phyloP scores from a whole-genome alignment of 2,888 invertebrate species.

The Phasia obesa region DNA sequence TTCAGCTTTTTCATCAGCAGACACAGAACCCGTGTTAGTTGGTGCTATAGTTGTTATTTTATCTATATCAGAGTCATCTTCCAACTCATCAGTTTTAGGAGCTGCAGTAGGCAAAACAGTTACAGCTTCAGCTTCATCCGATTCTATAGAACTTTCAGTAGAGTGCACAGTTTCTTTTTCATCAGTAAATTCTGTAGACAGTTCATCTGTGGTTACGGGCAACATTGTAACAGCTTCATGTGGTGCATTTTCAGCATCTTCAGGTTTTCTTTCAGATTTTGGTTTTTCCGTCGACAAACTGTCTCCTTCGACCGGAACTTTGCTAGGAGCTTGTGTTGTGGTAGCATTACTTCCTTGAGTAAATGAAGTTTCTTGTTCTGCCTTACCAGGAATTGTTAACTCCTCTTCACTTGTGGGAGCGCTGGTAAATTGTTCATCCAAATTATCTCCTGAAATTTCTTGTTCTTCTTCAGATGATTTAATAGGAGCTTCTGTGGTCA shows the following conservation, averaged over 20 bases:
- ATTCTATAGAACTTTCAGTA: slow-evolving; percentile 10
- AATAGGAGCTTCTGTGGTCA: slow-evolving; percentile 47
- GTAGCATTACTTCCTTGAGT: neutral
- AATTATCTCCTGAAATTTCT: slow-evolving; percentile 12
- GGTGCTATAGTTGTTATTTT: slow-evolving; percentile 18
- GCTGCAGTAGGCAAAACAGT: slow-evolving; percentile 18
- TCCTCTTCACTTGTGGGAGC: slow-evolving; percentile 2
- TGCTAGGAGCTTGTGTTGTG: slow-evolving; percentile 15
- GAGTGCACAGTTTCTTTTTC: slow-evolving; percentile 70
- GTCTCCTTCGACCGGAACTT: neutral
- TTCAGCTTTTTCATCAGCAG: slow-evolving; percentile 18
- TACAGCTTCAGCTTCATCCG: neutral
- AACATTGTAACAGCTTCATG: neutral
- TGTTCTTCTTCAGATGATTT: slow-evolving; percentile 55
- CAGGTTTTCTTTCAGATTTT: slow-evolving; percentile 13
- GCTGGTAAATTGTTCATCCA: slow-evolving; percentile 20
- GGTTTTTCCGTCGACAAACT: slow-evolving; percentile 11
- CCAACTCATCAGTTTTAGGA: slow-evolving; percentile 2
- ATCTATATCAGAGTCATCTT: slow-evolving; percentile 1
- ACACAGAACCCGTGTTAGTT: neutral
- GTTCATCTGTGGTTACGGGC: neutral
- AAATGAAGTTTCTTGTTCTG: slow-evolving; percentile 1
- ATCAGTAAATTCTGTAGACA: slow-evolving; percentile 17
- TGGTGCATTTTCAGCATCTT: slow-evolving; percentile 13
- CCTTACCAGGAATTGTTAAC: neutral